phyloP scores from a whole-genome alignment of 2,797 vertebrate species.

The Protonibea diacanthus region DNA sequence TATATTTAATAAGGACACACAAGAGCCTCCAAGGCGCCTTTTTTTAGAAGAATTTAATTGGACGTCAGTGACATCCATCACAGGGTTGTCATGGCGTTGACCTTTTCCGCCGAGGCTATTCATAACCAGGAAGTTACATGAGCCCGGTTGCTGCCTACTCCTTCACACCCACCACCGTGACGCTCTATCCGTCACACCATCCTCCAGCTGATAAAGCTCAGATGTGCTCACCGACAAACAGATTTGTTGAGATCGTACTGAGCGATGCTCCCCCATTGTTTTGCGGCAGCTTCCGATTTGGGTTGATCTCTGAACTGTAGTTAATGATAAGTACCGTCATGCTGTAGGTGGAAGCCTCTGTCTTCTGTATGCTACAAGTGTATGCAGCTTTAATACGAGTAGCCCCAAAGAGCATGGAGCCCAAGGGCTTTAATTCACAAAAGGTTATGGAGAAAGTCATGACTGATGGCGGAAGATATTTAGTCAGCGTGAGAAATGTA shows the following conservation, averaged over 20 bases:
- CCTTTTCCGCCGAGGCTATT: slow-evolving; percentile 87
- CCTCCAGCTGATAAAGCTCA: slow-evolving; percentile 56
- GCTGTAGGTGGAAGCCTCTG: not conserved
- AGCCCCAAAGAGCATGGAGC: slow-evolving; percentile 21
- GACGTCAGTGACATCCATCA: slow-evolving; percentile 89
- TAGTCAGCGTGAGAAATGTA: slow-evolving; percentile 41
- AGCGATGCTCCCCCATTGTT: slow-evolving; percentile 40
- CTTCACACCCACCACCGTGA: slow-evolving; percentile 70
- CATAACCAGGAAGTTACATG: slow-evolving; percentile 89
- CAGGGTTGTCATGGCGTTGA: slow-evolving; percentile 88
- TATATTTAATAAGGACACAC: slow-evolving; percentile 89
- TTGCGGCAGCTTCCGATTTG: slow-evolving; percentile 4
- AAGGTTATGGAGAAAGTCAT: slow-evolving; percentile 31
- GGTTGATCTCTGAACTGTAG: slow-evolving; percentile 34
- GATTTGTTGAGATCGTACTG: slow-evolving; percentile 50
- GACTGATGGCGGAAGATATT: slow-evolving; percentile 55
- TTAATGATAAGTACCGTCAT: slow-evolving; percentile 39
- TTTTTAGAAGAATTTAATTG: slow-evolving; percentile 88
- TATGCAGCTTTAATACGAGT: slow-evolving; percentile 28
- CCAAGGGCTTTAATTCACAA: slow-evolving; percentile 37
- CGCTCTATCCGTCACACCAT: slow-evolving; percentile 63
- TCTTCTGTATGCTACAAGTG: slow-evolving; percentile 6
- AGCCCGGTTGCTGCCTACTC: slow-evolving; percentile 80
- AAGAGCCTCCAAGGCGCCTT: slow-evolving; percentile 78
- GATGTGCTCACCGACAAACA: slow-evolving; percentile 45